phyloP scores from a whole-genome alignment of 2,797 vertebrate genomes.

The Brachyrhaphis roseni region DNA sequence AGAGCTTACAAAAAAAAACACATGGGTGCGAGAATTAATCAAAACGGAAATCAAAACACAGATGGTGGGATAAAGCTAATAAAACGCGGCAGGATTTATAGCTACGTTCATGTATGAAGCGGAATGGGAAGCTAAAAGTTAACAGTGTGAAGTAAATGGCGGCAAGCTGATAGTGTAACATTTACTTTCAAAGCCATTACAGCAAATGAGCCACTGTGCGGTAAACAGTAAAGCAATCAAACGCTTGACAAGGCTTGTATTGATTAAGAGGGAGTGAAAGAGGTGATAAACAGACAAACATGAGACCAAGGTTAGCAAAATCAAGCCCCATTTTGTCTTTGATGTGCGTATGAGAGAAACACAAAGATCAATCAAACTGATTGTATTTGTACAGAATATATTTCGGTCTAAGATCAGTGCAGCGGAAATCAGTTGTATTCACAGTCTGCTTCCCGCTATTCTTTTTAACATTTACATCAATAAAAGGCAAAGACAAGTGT shows the following conservation, averaged over 20 bases:
- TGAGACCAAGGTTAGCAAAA: constrained; percentile 41
- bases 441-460: not conserved
- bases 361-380: constrained; percentile 1
- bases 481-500: constrained; percentile 26
- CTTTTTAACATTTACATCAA: constrained; percentile 36
- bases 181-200: constrained; percentile 74
- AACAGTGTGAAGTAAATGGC: constrained; percentile 70
- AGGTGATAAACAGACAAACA: constrained; percentile 51
- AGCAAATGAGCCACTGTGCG: constrained; percentile 77
- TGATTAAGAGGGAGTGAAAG: constrained; percentile 63
- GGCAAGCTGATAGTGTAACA: constrained; percentile 72
- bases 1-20: constrained; percentile 24
- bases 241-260: constrained; percentile 74
- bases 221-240: constrained; percentile 79
- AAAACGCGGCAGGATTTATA: constrained; percentile 45
- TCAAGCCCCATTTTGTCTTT: constrained; percentile 9
- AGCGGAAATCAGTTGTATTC: constrained; percentile 25
- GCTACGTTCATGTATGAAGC: constrained; percentile 57
- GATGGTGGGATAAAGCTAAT: constrained; percentile 55
- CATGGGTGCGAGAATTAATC: constrained; percentile 33
- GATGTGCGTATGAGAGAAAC: not conserved
- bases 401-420: constrained; percentile 14
- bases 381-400: not conserved
- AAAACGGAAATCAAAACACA: constrained; percentile 45
- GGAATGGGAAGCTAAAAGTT: constrained; percentile 64